Evolutionary conservation across 2,888 invertebrate species (phyloP).

Genomic region (Sceliomorpha sp.): DNA sequence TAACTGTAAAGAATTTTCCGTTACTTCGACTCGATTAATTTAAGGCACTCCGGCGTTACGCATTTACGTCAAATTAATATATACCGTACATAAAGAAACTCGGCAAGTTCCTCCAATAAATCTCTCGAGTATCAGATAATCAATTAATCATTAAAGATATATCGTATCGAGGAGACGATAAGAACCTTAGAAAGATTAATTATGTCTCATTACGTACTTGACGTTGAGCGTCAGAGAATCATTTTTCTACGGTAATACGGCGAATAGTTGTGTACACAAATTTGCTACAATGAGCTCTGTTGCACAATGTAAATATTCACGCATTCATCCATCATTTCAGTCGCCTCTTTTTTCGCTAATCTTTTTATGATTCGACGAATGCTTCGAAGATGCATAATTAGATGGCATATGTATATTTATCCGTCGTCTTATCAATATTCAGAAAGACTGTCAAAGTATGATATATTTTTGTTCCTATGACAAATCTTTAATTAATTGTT

Average conservation of each 20-base stretch:
- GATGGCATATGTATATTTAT: too few species aligned
- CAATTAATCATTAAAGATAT: slow-evolving; percentile 53
- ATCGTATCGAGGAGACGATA: slow-evolving; percentile 38
- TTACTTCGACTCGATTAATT: slow-evolving; percentile 32
- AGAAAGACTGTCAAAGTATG: too few species aligned
- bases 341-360: not conserved
- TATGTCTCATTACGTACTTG: slow-evolving; percentile 36
- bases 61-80: slow-evolving; percentile 45
- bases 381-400: too few species aligned
- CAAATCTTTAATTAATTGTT: too few species aligned
- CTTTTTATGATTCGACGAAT: too few species aligned
- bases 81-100: slow-evolving; percentile 42
- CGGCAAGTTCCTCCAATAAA: slow-evolving; percentile 41
- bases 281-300: slow-evolving; percentile 30
- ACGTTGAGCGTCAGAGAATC: slow-evolving; percentile 49
- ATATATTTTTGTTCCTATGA: too few species aligned
- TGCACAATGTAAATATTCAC: slow-evolving; percentile 41
- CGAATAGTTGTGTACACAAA: slow-evolving; percentile 26
- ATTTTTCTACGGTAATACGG: slow-evolving; percentile 42
- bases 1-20: slow-evolving; percentile 21
- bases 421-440: too few species aligned
- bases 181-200: slow-evolving; percentile 53
- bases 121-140: slow-evolving; percentile 42
- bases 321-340: slow-evolving; percentile 24
- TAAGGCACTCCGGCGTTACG: slow-evolving; percentile 25